These are phyloP conservation scores for Luperina nickerlii DNA, from an alignment of 2,888 invertebrate species.

Conservation along the genomic window DNA sequence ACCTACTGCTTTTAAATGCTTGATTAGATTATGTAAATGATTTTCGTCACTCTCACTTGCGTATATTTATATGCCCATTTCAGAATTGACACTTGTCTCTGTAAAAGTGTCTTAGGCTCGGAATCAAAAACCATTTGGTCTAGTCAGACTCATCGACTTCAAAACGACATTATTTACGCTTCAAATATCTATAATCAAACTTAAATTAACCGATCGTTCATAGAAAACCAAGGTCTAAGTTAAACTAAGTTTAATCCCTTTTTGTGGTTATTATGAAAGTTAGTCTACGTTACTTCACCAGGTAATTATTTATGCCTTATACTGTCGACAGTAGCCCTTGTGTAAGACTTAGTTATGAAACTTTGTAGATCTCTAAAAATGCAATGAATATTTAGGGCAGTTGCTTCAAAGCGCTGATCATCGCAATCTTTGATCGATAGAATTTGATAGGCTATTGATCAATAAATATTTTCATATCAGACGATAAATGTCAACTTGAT, in stretches of 20 bases:
- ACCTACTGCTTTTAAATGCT: not conserved
- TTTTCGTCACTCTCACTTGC: constrained; percentile 36
- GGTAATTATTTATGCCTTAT: constrained; percentile 64
- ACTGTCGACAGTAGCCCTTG: constrained; percentile 51
- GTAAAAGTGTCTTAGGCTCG: not conserved
- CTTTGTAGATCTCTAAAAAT: constrained; percentile 49
- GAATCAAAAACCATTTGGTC: constrained; percentile 6
- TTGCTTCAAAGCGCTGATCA: constrained; percentile 52
- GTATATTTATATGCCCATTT: not conserved
- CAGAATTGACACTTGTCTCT: constrained; percentile 7
- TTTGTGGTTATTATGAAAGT: constrained; percentile 50
- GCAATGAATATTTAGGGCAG: constrained; percentile 58
- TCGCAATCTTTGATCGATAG: constrained; percentile 32
- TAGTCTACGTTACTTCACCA: constrained; percentile 52
- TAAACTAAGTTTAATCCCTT: constrained; percentile 54
- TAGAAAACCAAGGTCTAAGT: constrained; percentile 44
- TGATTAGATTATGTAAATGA: constrained; percentile 4
- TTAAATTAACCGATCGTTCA: constrained; percentile 20
- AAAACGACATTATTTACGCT: constrained; percentile 27
- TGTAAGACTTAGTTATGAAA: constrained; percentile 57
- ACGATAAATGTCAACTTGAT: constrained; percentile 2
- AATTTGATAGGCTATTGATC: constrained; percentile 47
- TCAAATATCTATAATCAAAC: constrained; percentile 33
- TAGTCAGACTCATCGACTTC: not conserved
- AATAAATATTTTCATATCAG: constrained; percentile 16